A percentile compares a stretch with the other conserved stretches of the same genome.
Conservation (phyloP, 2,113 vertebrate genomes). For the Phylloscopus trochiloides region DNA sequence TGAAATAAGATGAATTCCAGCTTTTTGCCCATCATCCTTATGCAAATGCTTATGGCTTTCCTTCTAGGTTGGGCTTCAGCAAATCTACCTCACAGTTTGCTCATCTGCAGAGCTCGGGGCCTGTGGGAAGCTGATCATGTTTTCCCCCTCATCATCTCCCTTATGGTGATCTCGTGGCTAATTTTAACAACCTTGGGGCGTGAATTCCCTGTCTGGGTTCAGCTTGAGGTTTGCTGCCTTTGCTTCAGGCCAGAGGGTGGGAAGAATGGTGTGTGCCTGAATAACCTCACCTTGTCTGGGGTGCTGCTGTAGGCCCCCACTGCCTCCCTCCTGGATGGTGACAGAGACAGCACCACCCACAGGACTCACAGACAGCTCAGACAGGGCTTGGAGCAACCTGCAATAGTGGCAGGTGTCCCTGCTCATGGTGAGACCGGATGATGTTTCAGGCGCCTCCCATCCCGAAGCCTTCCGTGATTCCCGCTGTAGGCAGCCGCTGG, state of each 20-base stretch:
- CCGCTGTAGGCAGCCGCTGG: background rate
- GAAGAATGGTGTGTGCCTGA: too few species aligned
- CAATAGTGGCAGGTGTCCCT: background rate
- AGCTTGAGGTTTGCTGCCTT: background rate
- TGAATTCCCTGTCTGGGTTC: background rate
- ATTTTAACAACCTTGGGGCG: rapidly evolving
- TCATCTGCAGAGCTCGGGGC: rapidly evolving
- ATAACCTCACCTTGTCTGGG: rapidly evolving
- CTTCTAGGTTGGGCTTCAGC: background rate
- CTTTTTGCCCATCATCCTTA: background rate
- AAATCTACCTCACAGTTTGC: background rate
- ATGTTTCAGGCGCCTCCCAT: background rate
- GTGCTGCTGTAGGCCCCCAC: rapidly evolving
- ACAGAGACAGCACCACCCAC: background rate
- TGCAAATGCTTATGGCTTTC: rapidly evolving
- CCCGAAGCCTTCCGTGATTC: background rate
- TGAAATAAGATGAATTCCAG: background rate
- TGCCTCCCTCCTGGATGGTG: background rate
- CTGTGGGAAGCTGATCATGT: rapidly evolving
- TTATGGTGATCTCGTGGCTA: rapidly evolving
- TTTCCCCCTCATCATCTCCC: rapidly evolving
- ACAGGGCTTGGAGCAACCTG: background rate
- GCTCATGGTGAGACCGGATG: background rate
- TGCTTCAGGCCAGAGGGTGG: rapidly evolving
- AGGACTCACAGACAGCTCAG: rapidly evolving